Evolutionary conservation across 1,140 invertebrate genomes (phyloP), one percentile per base, ranked within the genome.

Genomic region (Psix sp.): DNA sequence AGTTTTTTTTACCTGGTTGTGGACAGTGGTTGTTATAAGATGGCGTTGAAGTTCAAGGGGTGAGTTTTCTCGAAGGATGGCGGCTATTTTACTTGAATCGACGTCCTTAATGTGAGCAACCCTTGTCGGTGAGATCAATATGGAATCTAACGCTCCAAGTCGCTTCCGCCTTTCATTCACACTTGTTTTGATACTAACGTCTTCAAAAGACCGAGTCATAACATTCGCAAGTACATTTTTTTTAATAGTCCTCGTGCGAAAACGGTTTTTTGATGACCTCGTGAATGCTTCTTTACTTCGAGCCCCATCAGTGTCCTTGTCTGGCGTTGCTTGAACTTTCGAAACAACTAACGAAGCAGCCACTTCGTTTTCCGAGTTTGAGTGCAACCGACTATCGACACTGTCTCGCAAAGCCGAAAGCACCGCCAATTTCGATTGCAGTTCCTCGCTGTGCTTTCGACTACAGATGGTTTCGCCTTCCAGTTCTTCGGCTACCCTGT

Each of bases 1-100:
- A n/a, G n/a, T n/a, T n/a, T n/a, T n/a, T n/a, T n/a, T 35, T 77
- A 95, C 94, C 91, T 96, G 92, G 89, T 95, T 94, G 81, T 95
- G 92, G 80, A 94, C 93, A 78, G 93, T 93, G 54, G 93, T 91
- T 5, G 91, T 92, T 57, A 96, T 91, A 14, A 96, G 88, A 87
- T 95, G 94, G 48, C 94, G 90, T 83, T 94, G 94, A 62, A 96
- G 88, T 84, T 95, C 93, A 18, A 95, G 82, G 2, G 93, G 91
- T 86, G 94, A 93, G 31, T 90, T 91, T 88, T 95, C 94, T 42
- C 91, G 89, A 33, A 96, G 88, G 83, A 96, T 95, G 78, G 94
- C 93, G 66, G 92, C 89, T 77, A 95, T 92, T 84, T 94, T 94
- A 59, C 89, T 90, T 15, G 90, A 89, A 82, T 93, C 92, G 0